A percentile compares a stretch with the other conserved stretches of the same genome.
Evolutionary conservation across 1,140 invertebrate species (phyloP).

Genomic region (Lordiphosa stackelbergi): DNA sequence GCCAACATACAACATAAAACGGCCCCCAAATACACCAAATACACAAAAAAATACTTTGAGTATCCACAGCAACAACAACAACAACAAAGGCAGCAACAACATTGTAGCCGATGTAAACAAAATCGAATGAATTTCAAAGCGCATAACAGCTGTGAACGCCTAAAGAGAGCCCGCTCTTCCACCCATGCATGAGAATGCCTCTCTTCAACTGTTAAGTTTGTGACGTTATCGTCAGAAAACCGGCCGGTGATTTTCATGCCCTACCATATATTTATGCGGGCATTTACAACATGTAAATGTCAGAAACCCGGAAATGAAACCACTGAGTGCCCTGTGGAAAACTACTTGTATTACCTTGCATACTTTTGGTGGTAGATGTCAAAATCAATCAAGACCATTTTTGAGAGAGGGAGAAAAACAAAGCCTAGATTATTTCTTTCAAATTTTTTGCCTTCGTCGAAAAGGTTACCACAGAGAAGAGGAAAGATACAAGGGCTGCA

Average conservation of each 20-base stretch:
- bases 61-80: slow-evolving; percentile 15
- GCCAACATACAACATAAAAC: slow-evolving; percentile 46
- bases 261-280: slow-evolving; percentile 7
- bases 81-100: slow-evolving; percentile 28
- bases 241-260: slow-evolving; percentile 53
- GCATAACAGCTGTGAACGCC: slow-evolving; percentile 54
- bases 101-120: slow-evolving; percentile 58
- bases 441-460: no score
- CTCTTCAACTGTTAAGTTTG: slow-evolving; percentile 68
- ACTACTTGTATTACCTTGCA: no score
- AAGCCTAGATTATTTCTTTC: no score
- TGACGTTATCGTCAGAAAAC: slow-evolving; percentile 57
- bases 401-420: no score
- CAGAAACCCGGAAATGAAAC: no score
- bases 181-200: slow-evolving; percentile 4
- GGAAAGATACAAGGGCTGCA: no score
- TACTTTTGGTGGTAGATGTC: no score
- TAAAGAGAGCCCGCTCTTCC: slow-evolving; percentile 12
- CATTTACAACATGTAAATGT: no score
- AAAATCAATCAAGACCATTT: no score
- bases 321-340: no score
- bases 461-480: no score
- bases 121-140: slow-evolving; percentile 45
- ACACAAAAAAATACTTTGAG: slow-evolving; percentile 21
- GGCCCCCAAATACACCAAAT: slow-evolving; percentile 10